phyloP scores from a whole-genome alignment of 2,113 vertebrate species.

The Microtus pennsylvanicus region DNA sequence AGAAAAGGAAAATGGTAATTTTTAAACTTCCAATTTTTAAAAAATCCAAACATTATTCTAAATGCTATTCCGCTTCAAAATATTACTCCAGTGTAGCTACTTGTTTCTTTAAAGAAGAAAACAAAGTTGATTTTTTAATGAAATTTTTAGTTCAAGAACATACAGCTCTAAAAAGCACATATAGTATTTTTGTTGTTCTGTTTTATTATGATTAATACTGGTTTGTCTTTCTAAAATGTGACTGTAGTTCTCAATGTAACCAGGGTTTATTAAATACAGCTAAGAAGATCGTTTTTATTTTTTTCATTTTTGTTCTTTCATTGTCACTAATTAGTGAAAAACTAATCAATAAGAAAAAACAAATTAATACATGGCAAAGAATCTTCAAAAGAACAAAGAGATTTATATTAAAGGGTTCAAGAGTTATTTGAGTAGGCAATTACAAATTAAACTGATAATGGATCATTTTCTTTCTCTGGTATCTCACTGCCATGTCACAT shows the following conservation, averaged over 20 bases:
- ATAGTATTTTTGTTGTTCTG: conserved; percentile 17
- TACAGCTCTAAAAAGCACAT: conserved; percentile 16
- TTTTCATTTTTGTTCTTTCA: conserved; percentile 37
- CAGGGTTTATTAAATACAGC: conserved; percentile 7
- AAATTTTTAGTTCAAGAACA: conserved; percentile 37
- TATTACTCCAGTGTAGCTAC: not conserved
- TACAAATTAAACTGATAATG: not conserved
- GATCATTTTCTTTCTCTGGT: not conserved
- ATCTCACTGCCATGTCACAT: not conserved
- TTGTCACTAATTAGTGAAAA: conserved; percentile 60
- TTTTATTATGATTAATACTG: conserved; percentile 29
- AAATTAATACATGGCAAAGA: not conserved
- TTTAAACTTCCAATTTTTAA: conserved; percentile 22
- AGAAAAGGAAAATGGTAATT: conserved; percentile 47
- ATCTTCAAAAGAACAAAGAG: not conserved
- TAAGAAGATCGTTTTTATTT: conserved; percentile 46
- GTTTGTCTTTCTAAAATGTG: conserved; percentile 30
- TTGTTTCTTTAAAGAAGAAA: conserved; percentile 38
- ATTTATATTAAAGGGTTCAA: not conserved
- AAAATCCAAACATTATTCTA: not conserved
- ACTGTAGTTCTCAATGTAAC: conserved; percentile 33
- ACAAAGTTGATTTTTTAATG: conserved; percentile 44
- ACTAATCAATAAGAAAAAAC: conserved; percentile 33
- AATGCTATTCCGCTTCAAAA: conserved; percentile 29
- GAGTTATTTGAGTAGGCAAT: not conserved